Evolutionary conservation across 2,113 vertebrate genomes (phyloP).

Genomic region (Sterna hirundo): DNA sequence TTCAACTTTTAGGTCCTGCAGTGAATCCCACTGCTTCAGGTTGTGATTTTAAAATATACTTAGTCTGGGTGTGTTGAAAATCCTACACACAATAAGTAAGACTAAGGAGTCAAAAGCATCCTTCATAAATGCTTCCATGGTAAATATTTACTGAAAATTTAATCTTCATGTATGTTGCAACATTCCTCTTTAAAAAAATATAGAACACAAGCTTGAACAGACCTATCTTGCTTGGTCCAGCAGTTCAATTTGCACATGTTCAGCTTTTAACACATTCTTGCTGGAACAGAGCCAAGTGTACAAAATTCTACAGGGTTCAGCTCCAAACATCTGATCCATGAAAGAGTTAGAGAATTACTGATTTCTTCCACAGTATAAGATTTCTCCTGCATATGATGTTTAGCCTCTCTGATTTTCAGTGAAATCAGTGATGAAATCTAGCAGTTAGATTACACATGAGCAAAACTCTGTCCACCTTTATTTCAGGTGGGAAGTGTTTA

Average conservation of each 20-base stretch:
- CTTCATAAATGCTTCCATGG: neutral
- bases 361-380: neutral
- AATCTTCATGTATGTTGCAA: neutral
- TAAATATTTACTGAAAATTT: neutral
- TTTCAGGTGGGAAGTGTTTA: neutral
- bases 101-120: neutral
- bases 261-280: neutral
- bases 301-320: neutral
- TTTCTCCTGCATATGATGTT: neutral
- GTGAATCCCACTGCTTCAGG: neutral
- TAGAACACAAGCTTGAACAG: neutral
- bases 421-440: neutral
- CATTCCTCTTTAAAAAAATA: neutral
- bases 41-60: neutral
- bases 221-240: neutral
- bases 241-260: neutral
- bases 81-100: neutral
- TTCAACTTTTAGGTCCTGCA: neutral
- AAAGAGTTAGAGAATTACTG: neutral
- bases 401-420: neutral
- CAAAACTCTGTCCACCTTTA: neutral
- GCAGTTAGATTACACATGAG: neutral
- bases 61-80: neutral
- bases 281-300: neutral
- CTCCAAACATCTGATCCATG: neutral